phyloP scores from a whole-genome alignment of 2,888 invertebrate species.

The Lamellibrachia satsuma region DNA sequence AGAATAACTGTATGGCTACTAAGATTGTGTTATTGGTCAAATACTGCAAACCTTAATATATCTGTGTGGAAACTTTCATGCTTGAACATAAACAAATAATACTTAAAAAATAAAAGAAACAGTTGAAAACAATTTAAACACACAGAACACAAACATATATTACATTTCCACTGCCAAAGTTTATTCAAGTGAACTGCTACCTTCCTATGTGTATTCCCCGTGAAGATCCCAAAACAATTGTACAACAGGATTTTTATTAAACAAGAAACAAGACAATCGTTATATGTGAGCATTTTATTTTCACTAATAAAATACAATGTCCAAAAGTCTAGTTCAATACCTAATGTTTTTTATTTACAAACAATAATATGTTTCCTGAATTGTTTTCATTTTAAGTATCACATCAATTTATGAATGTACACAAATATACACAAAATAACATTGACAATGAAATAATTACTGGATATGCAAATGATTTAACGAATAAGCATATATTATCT shows the following conservation, averaged over 20 bases:
- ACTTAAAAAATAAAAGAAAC: no score
- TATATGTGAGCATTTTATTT: neutral
- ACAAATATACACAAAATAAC: neutral
- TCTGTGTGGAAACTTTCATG: no score
- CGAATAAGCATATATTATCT: neutral
- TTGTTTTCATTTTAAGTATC: neutral
- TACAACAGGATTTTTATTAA: neutral
- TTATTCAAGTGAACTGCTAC: no score
- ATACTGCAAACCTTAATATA: no score
- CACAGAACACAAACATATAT: no score
- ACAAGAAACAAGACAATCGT: neutral
- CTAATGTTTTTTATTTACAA: neutral
- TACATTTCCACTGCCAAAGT: no score
- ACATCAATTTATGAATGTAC: neutral
- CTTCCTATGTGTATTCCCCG: no score
- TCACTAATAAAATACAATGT: neutral
- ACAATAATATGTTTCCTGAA: neutral
- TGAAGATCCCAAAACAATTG: no score
- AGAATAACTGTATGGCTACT: no score
- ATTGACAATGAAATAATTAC: neutral
- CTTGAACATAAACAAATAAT: no score
- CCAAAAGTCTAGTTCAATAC: neutral
- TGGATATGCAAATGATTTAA: neutral
- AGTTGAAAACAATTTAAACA: no score
- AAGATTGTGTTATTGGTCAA: no score